Base-by-base conservation (phyloP, 1,140 invertebrate genomes). In the Drosophila insularis region DNA sequence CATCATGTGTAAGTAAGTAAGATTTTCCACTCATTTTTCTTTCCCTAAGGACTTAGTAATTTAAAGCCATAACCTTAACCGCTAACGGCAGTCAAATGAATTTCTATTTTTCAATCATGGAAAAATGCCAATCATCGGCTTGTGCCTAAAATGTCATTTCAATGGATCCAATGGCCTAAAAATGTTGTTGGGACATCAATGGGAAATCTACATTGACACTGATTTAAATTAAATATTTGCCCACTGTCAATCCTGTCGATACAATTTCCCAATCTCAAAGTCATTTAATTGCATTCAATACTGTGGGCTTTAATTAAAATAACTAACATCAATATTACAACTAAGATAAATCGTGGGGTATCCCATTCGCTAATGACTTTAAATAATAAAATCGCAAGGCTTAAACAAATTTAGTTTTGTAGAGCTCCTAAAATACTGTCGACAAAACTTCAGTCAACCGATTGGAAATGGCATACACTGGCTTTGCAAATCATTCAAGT, bases 211-310 rank as follows among this genome's bases (percentile, higher is more conserved):
- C 63, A 71, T 53, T 80, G 82, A 89, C 82, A 89, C 84, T 87
- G 82, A 87, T 87, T 87, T 80, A 80, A 87, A 89, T 87, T 89
- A 89, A 87, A 87, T 89, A 87, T 89, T 89, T 80, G 84, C 58
- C 55, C 43, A 19, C 58, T 63, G 77, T 77, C 85, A 89, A 35
- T 74, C 65, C 65, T 80, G 84, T 89, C 80, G 82, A 71, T 73
- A 80, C 64, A 62, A 50, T 64, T 69, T 64, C 13, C 6, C 17
- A 75, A 67, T 11, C 35, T 37, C 70, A 71, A 56, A 79, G 81
- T 79, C 79, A 79, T 68, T 72, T 50, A 82, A 82, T 61, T 76
- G 58, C 62, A 62, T 71, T 69, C 62, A 50, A 63, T 71, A 63
- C 27, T 60, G 40, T 73, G 54, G 72, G 68, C 55, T 13, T 13